Evolutionary conservation across 2,797 vertebrate genomes (phyloP), one percentile per base, ranked within the genome.

Genomic region (Otus scops): DNA sequence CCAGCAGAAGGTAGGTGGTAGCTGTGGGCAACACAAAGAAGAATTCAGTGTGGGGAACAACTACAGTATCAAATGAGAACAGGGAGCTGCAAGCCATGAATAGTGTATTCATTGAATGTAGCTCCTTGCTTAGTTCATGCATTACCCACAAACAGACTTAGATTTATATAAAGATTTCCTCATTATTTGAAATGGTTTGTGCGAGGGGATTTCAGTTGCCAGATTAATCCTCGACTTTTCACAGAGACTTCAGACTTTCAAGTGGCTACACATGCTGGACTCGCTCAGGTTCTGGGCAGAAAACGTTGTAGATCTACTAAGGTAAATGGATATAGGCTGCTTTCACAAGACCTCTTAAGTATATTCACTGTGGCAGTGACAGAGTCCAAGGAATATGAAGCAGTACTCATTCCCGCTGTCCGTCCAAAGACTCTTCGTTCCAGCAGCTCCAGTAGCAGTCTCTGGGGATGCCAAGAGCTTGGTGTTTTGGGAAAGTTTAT

Each of bases 391-490:
- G 85, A 94, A 48, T 12, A 69, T 2, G 54, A 48, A 48, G 54
- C 74, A 81, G 51, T 38, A 9, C 70, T 70, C 80, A 10, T 54
- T 76, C 56, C 85, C 91, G 50, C 68, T 77, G 82, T 32, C 92
- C 0, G 13, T 43, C 86, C 92, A 95, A 60, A 85, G 56, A 23
- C 59, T 88, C 80, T 93, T 84, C 27, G 0, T 88, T 88, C 56
- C 88, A 95, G 83, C 89, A 90, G 92, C 90, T 87, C 76, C 71
- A 36, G 60, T 26, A 83, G 65, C 89, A 73, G 60, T 68, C 51
- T 70, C 93, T 67, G 39, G 74, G 54, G 48, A 71, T 90, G 88
- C 88, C 94, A 92, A 88, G 89, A 80, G 73, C 64, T 80, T 45
- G 75, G 60, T 69, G 73, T 92, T 88, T 92, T 30, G 70, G 78